Base-by-base conservation (phyloP, 2,797 vertebrate genomes). In the Melanogrammus aeglefinus region DNA sequence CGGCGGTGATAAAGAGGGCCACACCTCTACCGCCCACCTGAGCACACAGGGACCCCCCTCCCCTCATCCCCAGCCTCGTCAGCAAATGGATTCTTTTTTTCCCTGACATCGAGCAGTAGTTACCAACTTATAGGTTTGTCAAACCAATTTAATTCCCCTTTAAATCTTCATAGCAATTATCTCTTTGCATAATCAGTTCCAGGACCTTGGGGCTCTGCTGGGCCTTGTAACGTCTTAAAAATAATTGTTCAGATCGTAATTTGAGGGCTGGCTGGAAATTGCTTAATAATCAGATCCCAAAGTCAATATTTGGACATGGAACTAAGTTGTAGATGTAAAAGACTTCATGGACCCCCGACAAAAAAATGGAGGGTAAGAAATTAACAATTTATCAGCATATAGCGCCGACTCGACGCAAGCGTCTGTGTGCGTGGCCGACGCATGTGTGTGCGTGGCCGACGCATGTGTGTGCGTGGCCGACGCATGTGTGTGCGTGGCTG, bases 81-180 rank as follows among this genome's bases (percentile, higher is more conserved):
- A 95, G 94, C 93, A 95, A 91, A 94, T 95, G 91, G 94, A 94
- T 94, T 94, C 92, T 93, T 92, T 90, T 16, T 51, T 18, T 47
- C 47, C 14, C 47, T 18, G 47, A 81, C 89, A 87, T 78, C 82
- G 90, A 92, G 91, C 89, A 92, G 92, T 92, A 93, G 88, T 92
- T 94, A 94, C 94, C 91, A 95, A 94, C 92, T 93, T 93, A 91
- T 92, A 91, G 90, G 91, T 94, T 94, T 93, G 92, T 94, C 91
- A 92, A 94, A 94, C 91, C 93, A 92, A 94, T 94, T 95, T 94
- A 82, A 90, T 90, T 93, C 88, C n/a, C 27, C 89, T 93, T 94
- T 92, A 94, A 94, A 94, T 94, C 92, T 94, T 95, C 92, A 94
- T 91, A 94, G 93, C 91, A 93, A 94, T 94, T 94, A 93, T 94